A percentile compares a stretch with the other conserved stretches of the same genome.
Evolutionary conservation across 2,888 invertebrate species (phyloP).

Genomic region (Asteroscopus sphinx): DNA sequence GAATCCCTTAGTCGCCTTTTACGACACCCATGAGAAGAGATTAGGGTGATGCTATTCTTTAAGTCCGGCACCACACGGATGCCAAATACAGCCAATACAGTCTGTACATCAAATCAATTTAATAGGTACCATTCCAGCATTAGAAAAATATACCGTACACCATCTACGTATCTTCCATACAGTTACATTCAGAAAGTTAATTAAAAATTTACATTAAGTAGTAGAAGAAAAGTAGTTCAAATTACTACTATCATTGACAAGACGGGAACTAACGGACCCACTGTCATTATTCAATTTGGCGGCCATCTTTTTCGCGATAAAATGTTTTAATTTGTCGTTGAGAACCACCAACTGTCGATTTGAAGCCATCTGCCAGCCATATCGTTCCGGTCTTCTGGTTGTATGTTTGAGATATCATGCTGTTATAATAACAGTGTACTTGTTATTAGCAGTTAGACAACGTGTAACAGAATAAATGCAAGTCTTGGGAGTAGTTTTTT

Average conservation of each 20-base stretch:
- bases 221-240: conserved; percentile 26
- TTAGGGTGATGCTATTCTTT: too few species aligned
- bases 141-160: conserved; percentile 2
- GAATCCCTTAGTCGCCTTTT: too few species aligned
- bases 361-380: conserved; percentile 47
- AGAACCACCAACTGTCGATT: conserved; percentile 45
- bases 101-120: too few species aligned
- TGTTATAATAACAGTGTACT: conserved; percentile 1
- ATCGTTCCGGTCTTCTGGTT: conserved; percentile 34
- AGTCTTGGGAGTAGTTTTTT: too few species aligned
- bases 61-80: too few species aligned
- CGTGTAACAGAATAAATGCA: too few species aligned
- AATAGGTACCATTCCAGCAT: too few species aligned
- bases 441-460: too few species aligned
- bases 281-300: conserved; percentile 40
- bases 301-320: conserved; percentile 32
- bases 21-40: too few species aligned
- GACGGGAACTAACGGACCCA: conserved; percentile 8
- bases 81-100: too few species aligned
- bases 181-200: conserved; percentile 26
- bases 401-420: conserved; percentile 22
- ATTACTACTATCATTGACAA: conserved; percentile 29
- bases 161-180: conserved; percentile 14
- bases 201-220: conserved; percentile 24
- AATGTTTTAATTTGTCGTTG: conserved; percentile 20